Base-by-base conservation (phyloP, 2,113 vertebrate genomes). In the Neopipo cinnamomea region DNA sequence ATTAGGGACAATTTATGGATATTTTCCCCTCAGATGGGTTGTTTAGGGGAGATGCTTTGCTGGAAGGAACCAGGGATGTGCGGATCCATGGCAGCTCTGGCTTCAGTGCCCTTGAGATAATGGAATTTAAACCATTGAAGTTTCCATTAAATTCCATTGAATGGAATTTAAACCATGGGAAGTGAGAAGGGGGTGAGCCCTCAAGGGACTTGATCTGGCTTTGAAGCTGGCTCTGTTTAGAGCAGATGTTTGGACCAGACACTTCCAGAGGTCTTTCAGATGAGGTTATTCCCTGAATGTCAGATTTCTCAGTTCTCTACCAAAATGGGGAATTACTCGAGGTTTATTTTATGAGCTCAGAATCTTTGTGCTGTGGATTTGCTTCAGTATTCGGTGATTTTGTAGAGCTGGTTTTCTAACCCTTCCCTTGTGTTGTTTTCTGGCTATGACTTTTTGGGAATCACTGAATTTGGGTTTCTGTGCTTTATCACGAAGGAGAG, bases 111-210 rank as follows among this genome's bases (percentile, higher is more conserved):
- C 39, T 53, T 0, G 1, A 42, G 31, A 9, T 28, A 6, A 35
- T 0, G 23, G 23, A 16, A 24, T 68, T 41, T 16, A 24, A 20
- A 58, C 37, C 0, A 0, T n/a, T 21, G 17, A 52, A 49, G 11
- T 47, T 47, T 47, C 47, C 47, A 47, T 47, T 47, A 23, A 23
- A 47, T 23, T 47, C 47, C 22, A 7, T 23, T 47, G 22, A 7
- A 39, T 0, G 23, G 23, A 15, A 30, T 68, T 41, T 21, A 24
- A 19, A 58, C 37, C 0, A 0, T n/a, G 61, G 39, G 55, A 61
- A 47, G 23, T 2, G 35, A 55, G 58, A 42, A 86, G 80, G 52
- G 35, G 35, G 11, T 22, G 50, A 75, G 5, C 17, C 28, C 37
- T 46, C 0, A 4, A 24, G 52, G 6, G 61, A 33, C 8, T 30